Base-by-base conservation (phyloP, 2,797 vertebrate genomes). In the Spinus pinus region DNA sequence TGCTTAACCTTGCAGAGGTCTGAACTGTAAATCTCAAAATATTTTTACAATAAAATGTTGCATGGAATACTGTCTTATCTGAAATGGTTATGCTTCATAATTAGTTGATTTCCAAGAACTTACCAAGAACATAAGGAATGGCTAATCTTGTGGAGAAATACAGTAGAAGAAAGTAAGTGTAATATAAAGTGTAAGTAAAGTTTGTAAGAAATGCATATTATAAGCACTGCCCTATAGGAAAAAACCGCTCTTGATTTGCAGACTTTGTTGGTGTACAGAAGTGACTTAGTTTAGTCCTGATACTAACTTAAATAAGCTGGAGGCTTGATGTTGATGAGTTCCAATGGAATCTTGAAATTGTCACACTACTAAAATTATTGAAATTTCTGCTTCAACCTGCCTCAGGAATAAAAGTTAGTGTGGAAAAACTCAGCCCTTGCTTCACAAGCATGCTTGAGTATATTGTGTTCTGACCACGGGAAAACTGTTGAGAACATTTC, bases 11-110 rank as follows among this genome's bases (percentile, higher is more conserved):
- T 69, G 37, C 58, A 73, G 89, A 93, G 50, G 57, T 94, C 89
- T 93, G 31, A 80, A 83, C 90, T 96, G 86, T 95, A 94, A 94
- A 91, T 81, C 33, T 89, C 62, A 72, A 94, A 86, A 64, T 94
- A 93, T 97, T 97, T 97, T 97, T 97, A 64, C 90, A 97, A 96
- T 96, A 97, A 97, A 97, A 96, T 27, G 9, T 77, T 71, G 91
- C 93, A 93, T 94, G 94, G 72, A 81, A 31, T 78, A 57, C 39
- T 28, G 33, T 46, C 37, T 93, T n/a, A n/a, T 61, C 25, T 67
- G 58, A 85, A 87, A 30, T 72, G 30, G 18, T 58, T 73, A 23
- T 41, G 47, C 10, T 54, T 80, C 28, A 65, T 31, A 27, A 49
- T 57, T 7, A 6, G 4, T 37, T 51, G n/a, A 39, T 86, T 93